These are phyloP conservation scores for Tarsius wallacei DNA, from an alignment of 2,797 vertebrate genomes.

Conservation along the genomic window DNA sequence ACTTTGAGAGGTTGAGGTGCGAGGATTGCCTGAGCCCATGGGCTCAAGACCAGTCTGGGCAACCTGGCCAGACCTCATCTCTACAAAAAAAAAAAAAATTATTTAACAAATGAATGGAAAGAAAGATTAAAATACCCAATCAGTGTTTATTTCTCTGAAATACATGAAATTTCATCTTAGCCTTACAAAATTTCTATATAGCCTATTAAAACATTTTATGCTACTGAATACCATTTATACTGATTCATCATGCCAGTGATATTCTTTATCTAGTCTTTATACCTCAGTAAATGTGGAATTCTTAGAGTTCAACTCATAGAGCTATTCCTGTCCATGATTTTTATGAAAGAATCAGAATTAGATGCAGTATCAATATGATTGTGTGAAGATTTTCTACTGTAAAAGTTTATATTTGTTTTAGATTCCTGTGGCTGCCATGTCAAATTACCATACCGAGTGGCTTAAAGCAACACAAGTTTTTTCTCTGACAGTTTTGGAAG, in stretches of 20 bases:
- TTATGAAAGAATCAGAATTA: background rate
- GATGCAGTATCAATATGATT: background rate
- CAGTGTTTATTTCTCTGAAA: background rate
- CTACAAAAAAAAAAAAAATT: background rate
- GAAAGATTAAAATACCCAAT: conserved; percentile 42
- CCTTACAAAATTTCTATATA: background rate
- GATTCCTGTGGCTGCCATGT: background rate
- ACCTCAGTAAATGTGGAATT: background rate
- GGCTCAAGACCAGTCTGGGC: no score
- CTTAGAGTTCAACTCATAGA: background rate
- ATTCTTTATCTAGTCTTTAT: background rate
- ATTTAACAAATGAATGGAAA: background rate
- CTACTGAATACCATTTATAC: background rate
- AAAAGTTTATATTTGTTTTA: background rate
- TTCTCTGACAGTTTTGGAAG: background rate
- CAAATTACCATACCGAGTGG: background rate
- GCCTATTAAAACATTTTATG: background rate
- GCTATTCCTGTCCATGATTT: background rate
- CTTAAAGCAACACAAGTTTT: background rate
- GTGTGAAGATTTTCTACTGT: background rate
- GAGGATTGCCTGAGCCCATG: no score
- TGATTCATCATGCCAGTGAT: background rate
- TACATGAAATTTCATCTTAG: conserved; percentile 1
- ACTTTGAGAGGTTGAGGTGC: no score
- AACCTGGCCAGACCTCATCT: no score